Evolutionary conservation across 2,888 invertebrate species (phyloP).

Genomic region (Leistus spinibarbis): DNA sequence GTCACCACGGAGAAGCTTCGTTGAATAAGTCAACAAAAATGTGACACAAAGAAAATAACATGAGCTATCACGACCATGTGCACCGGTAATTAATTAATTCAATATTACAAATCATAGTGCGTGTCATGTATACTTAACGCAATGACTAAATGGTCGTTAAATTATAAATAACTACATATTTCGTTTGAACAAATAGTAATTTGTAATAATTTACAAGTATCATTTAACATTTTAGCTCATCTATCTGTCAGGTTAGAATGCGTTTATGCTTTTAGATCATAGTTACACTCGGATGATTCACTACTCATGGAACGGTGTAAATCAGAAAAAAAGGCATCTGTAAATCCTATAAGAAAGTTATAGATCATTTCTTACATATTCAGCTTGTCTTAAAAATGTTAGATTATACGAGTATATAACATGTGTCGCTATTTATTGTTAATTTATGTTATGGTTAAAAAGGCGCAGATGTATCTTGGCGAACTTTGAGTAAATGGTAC

Average conservation of each 20-base stretch:
- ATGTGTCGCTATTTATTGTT: too few species aligned
- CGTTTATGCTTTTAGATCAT: neutral
- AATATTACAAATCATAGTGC: slow-evolving; percentile 21
- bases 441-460: too few species aligned
- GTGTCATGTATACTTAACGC: slow-evolving; percentile 1
- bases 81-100: slow-evolving; percentile 12
- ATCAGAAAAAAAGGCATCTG: too few species aligned
- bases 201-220: slow-evolving; percentile 26
- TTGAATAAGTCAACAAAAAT: neutral
- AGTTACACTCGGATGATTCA: neutral
- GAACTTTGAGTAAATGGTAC: too few species aligned
- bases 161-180: neutral
- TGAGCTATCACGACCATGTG: neutral
- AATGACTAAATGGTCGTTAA: neutral
- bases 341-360: too few species aligned
- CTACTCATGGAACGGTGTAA: neutral
- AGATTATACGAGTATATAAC: too few species aligned
- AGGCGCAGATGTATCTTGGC: too few species aligned
- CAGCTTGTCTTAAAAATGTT: too few species aligned
- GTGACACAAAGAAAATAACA: neutral
- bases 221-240: slow-evolving; percentile 19
- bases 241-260: neutral
- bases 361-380: too few species aligned
- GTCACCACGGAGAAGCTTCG: neutral
- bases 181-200: slow-evolving; percentile 8